Percentiles rank a stretch among this genome's conserved stretches.
Evolutionary conservation across 1,140 invertebrate species (phyloP).

Genomic region (Amyelois transitella): DNA sequence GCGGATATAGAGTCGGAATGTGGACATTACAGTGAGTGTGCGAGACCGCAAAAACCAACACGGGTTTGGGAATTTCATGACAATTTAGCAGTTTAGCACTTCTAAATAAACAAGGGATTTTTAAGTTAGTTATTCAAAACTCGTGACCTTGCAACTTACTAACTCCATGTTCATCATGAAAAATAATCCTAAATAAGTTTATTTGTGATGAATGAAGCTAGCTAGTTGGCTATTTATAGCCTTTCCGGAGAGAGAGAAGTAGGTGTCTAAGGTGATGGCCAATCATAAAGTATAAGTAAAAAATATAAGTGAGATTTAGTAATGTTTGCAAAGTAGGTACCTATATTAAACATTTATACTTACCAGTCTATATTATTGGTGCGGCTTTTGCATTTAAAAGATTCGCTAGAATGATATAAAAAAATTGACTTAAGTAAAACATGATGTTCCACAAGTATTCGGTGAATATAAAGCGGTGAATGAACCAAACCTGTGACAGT

Average conservation of each 20-base stretch:
- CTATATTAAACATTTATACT: too few species aligned
- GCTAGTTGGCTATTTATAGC: too few species aligned
- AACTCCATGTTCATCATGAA: too few species aligned
- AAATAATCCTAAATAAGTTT: too few species aligned
- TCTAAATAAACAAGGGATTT: not conserved
- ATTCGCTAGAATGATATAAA: not conserved
- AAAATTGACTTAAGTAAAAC: not conserved
- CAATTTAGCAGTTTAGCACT: not conserved
- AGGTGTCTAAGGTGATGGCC: too few species aligned
- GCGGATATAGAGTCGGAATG: not conserved
- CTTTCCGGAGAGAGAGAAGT: too few species aligned
- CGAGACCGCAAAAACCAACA: not conserved
- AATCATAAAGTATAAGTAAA: too few species aligned
- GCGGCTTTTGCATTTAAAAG: too few species aligned
- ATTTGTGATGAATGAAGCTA: not conserved
- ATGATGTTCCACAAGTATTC: not conserved
- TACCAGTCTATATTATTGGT: too few species aligned
- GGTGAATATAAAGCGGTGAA: constrained; percentile 22
- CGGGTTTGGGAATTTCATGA: not conserved
- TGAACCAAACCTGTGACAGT: constrained; percentile 31
- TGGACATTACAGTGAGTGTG: not conserved
- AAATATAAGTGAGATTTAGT: too few species aligned
- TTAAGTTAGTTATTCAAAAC: not conserved
- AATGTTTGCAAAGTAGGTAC: too few species aligned
- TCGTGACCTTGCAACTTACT: not conserved